Base-by-base conservation (phyloP, 2,113 vertebrate genomes). In the Hylia prasina region DNA sequence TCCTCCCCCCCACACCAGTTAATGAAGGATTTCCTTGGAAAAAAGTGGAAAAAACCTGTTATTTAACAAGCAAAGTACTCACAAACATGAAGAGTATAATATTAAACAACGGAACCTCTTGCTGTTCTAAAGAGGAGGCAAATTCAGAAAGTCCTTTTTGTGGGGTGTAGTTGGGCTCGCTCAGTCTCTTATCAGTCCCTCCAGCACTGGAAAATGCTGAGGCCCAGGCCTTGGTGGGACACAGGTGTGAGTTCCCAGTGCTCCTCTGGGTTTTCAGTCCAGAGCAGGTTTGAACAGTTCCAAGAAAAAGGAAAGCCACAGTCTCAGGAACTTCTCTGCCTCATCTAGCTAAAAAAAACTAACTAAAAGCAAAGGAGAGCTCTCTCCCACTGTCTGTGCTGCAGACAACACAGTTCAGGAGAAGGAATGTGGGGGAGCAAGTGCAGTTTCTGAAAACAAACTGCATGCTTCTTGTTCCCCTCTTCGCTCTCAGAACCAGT, bases 301-400 rank as follows among this genome's bases (percentile, higher is more conserved):
- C 48, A 53, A 53, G 48, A 40, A 53, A 33, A 40, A 40, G 15
- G 6, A 71, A 40, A 40, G 20, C 8, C 22, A 53, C 37, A 40
- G 50, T 31, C 21, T 1, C 0, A 28, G 15, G 69, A 40, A 14
- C 21, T 24, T 18, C 37, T 33, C 9, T 71, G 69, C 21, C 48
- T 40, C 28, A 33, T 8, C 48, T 24, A 19, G 11, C 28, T 40
- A 7, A 15, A 31, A 40, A 31, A 13, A 23, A 24, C 56, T 60
- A 60, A 39, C 20, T 14, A 53, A 33, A 53, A 71, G 21, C 69
- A 40, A 31, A 40, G 68, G 48, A 24, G 15, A 53, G 15, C 21
- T 40, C 28, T 40, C 11, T 40, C 21, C 21, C 0, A 0, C 28
- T 33, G 15, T 71, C 48, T 1, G 1, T 40, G 35, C 68, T 31